Conservation (phyloP, 2,797 vertebrate genomes). For the Craterocephalus amniculus region DNA sequence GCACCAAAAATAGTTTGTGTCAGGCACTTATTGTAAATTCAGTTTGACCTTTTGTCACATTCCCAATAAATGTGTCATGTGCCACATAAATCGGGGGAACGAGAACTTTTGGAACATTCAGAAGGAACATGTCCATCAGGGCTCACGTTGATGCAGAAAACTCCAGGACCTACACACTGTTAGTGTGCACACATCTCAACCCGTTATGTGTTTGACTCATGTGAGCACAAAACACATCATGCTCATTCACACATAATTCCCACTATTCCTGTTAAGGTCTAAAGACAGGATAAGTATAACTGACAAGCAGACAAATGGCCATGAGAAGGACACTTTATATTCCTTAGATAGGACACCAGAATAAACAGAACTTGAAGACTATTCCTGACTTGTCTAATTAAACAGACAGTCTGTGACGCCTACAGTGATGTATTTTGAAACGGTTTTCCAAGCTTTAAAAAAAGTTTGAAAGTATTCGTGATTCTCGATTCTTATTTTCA, state of each 20-base stretch:
- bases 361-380: too few relatives aligned
- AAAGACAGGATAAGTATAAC: neutral
- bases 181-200: too few relatives aligned
- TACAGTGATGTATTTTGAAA: too few relatives aligned
- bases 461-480: too few relatives aligned
- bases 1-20: too few relatives aligned
- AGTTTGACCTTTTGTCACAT: neutral
- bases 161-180: neutral
- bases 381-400: neutral
- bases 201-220: too few relatives aligned
- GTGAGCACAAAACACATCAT: neutral
- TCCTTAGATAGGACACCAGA: too few relatives aligned
- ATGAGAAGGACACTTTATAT: neutral
- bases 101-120: neutral
- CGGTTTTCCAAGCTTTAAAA: too few relatives aligned
- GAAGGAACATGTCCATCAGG: neutral
- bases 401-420: too few relatives aligned
- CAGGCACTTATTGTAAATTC: too few relatives aligned
- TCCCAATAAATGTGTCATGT: neutral
- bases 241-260: neutral
- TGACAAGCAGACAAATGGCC: constrained; percentile 14
- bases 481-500: too few relatives aligned
- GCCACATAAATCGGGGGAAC: neutral
- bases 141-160: neutral
- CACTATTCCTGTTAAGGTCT: neutral